Base-by-base conservation (phyloP, 2,888 invertebrate genomes). In the Marasmarcha lunaedactyla region DNA sequence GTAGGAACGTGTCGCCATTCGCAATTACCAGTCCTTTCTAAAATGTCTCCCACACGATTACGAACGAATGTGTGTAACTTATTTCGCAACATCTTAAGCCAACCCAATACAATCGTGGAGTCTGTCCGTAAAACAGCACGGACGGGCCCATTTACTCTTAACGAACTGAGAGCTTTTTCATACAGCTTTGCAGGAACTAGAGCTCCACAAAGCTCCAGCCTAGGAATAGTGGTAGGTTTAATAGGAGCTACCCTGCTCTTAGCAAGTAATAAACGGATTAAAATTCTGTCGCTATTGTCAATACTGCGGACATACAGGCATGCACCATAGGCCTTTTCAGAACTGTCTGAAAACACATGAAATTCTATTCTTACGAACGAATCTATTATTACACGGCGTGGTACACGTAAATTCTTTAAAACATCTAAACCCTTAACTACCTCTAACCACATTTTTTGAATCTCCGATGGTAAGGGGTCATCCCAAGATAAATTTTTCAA, bases 201-300 rank as follows among this genome's bases (percentile, higher is more conserved):
- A 10, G 56, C 56, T 4, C 49, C 55, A 37, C 56, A 57, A 1
- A 59, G 37, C 15, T 60, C 58, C 2, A 60, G 46, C n/a, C 57
- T 26, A 1, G 57, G 57, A 6, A 54, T 56, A 0, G 53, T 58
- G 0, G 37, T 45, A 1, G 52, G 43, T 27, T 58, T 56, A 1
- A 54, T 37, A 0, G 54, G 52, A 0, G 55, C 49, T 0, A 56
- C 54, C 30, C 44, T 39, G 42, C 50, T 48, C 26, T 58, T 58
- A 1, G 52, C 52, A 0, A 46, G 6, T 10, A 57, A 13, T 14
- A 57, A 39, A 0, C 43, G 36, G 2, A 51, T 46, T 12, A 27
- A n/a, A 1, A 36, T 34, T 1, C 46, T 15, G 37, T 42, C 47
- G 1, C 39, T 1, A 4, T 43, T 13, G 38, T 46, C 36, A 1